These are phyloP conservation scores for Pyrocoelia pectoralis DNA, from an alignment of 2,888 invertebrate genomes.

Conservation along the genomic window DNA sequence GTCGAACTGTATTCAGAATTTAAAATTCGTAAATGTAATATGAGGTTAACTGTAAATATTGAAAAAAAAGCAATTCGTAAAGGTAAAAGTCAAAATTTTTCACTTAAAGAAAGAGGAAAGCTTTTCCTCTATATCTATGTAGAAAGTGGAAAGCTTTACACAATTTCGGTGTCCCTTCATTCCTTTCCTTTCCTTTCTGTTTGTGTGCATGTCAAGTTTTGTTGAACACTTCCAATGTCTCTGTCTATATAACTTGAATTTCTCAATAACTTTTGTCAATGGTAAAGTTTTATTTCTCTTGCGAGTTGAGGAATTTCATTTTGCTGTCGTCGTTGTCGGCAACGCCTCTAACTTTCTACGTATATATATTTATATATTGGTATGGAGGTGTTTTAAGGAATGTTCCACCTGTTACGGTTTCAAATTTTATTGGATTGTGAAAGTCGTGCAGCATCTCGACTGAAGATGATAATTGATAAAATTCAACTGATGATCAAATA, in stretches of 20 bases:
- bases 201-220: constrained; percentile 31
- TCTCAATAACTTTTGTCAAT: constrained; percentile 45
- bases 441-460: no score
- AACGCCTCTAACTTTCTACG: neutral
- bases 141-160: constrained; percentile 46
- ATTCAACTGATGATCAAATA: no score
- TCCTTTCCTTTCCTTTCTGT: constrained; percentile 36
- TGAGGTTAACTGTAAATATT: neutral
- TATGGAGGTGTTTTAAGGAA: neutral
- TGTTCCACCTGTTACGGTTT: neutral
- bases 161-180: constrained; percentile 46
- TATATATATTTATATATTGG: neutral
- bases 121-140: constrained; percentile 28
- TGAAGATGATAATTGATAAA: no score
- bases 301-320: constrained; percentile 45
- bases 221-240: constrained; percentile 45
- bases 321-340: constrained; percentile 29
- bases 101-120: constrained; percentile 17
- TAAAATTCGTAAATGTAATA: no score
- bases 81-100: constrained; percentile 40
- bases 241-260: constrained; percentile 48
- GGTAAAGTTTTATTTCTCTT: constrained; percentile 40
- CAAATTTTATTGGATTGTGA: neutral
- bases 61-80: constrained; percentile 39
- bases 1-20: no score